These are phyloP conservation scores for Hydropsyche betteni DNA, from an alignment of 2,888 invertebrate species.

Conservation along the genomic window DNA sequence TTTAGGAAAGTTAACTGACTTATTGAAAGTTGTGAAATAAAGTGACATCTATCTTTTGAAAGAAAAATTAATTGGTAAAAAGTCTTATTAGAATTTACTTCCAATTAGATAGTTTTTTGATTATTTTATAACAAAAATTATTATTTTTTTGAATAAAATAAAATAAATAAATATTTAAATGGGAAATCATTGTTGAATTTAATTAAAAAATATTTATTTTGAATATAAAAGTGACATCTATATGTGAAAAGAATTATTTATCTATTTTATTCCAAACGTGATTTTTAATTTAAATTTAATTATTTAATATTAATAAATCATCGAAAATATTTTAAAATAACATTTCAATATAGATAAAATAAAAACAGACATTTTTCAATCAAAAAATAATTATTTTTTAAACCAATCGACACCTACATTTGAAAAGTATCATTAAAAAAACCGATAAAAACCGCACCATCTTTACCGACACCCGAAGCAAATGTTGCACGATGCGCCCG, in stretches of 20 bases:
- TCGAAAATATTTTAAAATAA: slow-evolving; percentile 9
- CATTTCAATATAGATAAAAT: not conserved
- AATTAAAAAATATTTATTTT: no score
- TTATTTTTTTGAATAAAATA: not conserved
- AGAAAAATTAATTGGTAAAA: not conserved
- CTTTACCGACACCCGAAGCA: slow-evolving; percentile 5
- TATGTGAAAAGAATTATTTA: no score
- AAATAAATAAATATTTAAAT: not conserved
- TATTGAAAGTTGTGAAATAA: not conserved
- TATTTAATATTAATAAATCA: not conserved
- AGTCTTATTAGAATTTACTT: not conserved
- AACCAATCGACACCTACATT: not conserved
- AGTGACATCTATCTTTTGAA: slow-evolving; percentile 6
- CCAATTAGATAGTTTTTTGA: not conserved
- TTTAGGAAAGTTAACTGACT: no score
- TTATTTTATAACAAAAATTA: not conserved
- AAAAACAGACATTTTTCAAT: not conserved
- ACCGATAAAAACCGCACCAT: not conserved
- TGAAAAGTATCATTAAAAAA: slow-evolving; percentile 10
- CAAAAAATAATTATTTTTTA: no score
- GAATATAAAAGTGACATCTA: no score
- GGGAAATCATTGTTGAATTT: no score
- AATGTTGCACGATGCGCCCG: slow-evolving; percentile 39
- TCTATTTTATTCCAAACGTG: no score
- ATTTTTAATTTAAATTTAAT: no score